Evolutionary conservation across 37 sponge, comb jelly and placozoan genomes (phyloP), one percentile per base, ranked within the genome.

Genomic region (Lycopodina hypogea): DNA sequence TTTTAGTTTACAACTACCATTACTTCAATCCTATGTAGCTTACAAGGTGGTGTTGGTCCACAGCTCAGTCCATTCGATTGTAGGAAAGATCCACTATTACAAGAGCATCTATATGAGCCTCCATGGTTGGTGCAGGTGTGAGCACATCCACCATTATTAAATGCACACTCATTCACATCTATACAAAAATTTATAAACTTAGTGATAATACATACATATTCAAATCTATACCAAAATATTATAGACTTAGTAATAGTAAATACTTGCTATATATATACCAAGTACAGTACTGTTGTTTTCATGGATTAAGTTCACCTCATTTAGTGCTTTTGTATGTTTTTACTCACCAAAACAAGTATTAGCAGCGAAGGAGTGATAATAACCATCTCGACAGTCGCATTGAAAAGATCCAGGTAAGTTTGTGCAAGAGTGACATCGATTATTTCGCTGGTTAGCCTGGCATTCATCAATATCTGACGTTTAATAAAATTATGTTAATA

Each of bases 131-230:
- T 37, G 78, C 86, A 85, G 4, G 26, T 78, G 33, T 85, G 74
- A 1, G 69, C 56, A 64, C 86, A 85, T 4, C 82, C 82, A 12
- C 74, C 69, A 52, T 78, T 78, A 2, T 58, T 42, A 6, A 60
- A 21, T 19, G 72, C 89, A 84, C 93, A 93, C 78, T 93, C 93
- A 71, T 93, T 78, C 50, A 88, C 69, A 66, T 93, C 92, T 91
- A 84, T 9, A 53, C n/a, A n/a, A n/a, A n/a, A n/a, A 60, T 26
- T 23, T 60, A 21, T 6, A 53, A 19, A 53, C 17, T 11, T 18
- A 15, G 53, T 18, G 15, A 52, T 15, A 17, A 19, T 17, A 12
- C 55, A 53, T 17, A 53, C n/a, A n/a, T n/a, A n/a, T n/a, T n/a
- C n/a, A n/a, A n/a, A n/a, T n/a, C n/a, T n/a, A n/a, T n/a, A n/a